Percentiles rank a stretch among this genome's conserved stretches.
Evolutionary conservation across 2,888 invertebrate genomes (phyloP).

Genomic region (Agrilus cyanescens): DNA sequence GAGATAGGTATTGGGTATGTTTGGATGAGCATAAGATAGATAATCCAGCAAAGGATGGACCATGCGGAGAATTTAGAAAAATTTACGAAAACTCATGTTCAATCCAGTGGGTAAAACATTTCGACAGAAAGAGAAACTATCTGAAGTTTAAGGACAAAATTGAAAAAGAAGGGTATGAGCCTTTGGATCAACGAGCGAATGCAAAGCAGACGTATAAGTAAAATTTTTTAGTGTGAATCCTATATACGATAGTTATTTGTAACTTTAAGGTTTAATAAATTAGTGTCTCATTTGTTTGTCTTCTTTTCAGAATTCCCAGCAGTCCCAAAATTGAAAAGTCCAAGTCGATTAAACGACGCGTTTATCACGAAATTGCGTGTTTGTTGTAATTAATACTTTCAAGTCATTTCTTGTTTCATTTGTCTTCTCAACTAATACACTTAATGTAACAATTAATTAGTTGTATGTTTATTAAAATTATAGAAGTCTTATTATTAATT

Average conservation of each 20-base stretch:
- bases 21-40: constrained; percentile 58
- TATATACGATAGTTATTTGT: no score
- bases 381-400: background rate
- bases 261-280: constrained; percentile 10
- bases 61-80: constrained; percentile 59
- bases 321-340: no score
- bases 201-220: no score
- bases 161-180: constrained; percentile 76
- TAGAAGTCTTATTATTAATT: no score
- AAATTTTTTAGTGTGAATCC: no score
- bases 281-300: background rate
- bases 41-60: constrained; percentile 38
- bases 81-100: constrained; percentile 69
- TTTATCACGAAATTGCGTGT: constrained; percentile 22
- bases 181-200: constrained; percentile 39
- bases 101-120: constrained; percentile 84
- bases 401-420: no score
- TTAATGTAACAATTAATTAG: no score
- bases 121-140: constrained; percentile 82
- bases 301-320: no score
- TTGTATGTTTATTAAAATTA: no score
- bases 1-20: constrained; percentile 86
- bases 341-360: constrained; percentile 19
- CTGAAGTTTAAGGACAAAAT: constrained; percentile 80
- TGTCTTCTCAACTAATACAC: no score